Conservation (phyloP, 2,888 invertebrate genomes). For the Mycalesis mineus region DNA sequence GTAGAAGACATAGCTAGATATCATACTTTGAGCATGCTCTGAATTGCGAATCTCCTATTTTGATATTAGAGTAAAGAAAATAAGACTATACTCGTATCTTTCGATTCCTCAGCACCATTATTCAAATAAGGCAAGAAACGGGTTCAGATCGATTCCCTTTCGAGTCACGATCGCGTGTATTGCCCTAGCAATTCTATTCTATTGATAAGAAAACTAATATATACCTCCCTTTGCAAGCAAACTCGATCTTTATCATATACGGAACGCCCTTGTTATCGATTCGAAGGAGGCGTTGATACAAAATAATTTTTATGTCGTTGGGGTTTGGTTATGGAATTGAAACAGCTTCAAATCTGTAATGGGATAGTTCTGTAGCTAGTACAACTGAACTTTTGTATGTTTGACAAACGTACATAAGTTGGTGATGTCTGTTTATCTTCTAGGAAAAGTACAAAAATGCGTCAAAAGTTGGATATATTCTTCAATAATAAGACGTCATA, state of each 20-base stretch:
- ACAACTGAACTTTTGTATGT: too few species aligned
- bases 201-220: constrained; percentile 9
- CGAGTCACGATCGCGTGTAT: constrained; percentile 7
- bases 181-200: constrained; percentile 4
- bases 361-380: too few species aligned
- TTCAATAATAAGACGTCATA: too few species aligned
- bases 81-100: background rate
- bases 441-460: too few species aligned
- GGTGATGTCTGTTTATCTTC: too few species aligned
- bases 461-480: too few species aligned
- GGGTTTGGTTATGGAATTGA: too few species aligned
- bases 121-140: background rate
- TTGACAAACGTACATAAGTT: too few species aligned
- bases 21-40: too few species aligned
- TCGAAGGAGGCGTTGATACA: background rate
- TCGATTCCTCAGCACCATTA: background rate
- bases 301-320: background rate
- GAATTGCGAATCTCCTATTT: too few species aligned
- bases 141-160: background rate
- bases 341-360: too few species aligned
- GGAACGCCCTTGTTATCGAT: background rate
- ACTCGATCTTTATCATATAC: background rate
- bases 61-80: background rate
- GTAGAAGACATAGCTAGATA: too few species aligned
- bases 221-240: constrained; percentile 2